Base-by-base conservation (phyloP, 2,797 vertebrate species). In the Ispidina lecontei region DNA sequence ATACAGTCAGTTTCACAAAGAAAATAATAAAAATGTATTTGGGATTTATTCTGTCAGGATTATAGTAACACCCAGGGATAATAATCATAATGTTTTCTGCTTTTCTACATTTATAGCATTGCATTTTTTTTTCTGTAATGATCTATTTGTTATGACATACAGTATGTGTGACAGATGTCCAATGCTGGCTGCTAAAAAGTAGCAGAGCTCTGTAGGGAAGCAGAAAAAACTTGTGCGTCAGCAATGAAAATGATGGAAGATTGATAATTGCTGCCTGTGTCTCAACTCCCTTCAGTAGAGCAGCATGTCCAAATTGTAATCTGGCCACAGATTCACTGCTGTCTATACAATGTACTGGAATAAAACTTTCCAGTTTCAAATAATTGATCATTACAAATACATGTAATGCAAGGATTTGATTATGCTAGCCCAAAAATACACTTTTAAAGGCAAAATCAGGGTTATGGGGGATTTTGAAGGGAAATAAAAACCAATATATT, bases 81-180 rank as follows among this genome's bases (percentile, higher is more conserved):
- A 74, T 90, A 90, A 92, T 90, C 13, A 1, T 80, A 94, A 95
- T 90, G 77, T 91, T 94, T 95, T 87, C 89, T 91, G 85, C 91
- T 88, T 90, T 94, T 93, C 63, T 84, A 89, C 89, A 87, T 84
- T 84, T 95, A 94, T 46, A 94, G 91, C 85, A 94, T 83, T 81
- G 70, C 31, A 10, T 77, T 84, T 89, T 51, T 51, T 71, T 87
- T 84, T 69, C 84, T 93, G 79, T 95, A 96, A 96, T 96, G 96
- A 96, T 96, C 93, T 97, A 97, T 97, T 97, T 96, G 96, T 96
- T 96, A 94, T 96, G 95, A 96, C 96, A 96, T 94, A 92, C 95
- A 97, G 96, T 95, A 95, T 96, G 96, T 88, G 93, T 96, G 96
- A 97, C 96, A 95, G 83, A 94, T 95, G 96, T 93, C 89, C 85